Evolutionary conservation across 2,888 invertebrate genomes (phyloP), one percentile per base, ranked within the genome.

Genomic region (Perithous albicinctus): DNA sequence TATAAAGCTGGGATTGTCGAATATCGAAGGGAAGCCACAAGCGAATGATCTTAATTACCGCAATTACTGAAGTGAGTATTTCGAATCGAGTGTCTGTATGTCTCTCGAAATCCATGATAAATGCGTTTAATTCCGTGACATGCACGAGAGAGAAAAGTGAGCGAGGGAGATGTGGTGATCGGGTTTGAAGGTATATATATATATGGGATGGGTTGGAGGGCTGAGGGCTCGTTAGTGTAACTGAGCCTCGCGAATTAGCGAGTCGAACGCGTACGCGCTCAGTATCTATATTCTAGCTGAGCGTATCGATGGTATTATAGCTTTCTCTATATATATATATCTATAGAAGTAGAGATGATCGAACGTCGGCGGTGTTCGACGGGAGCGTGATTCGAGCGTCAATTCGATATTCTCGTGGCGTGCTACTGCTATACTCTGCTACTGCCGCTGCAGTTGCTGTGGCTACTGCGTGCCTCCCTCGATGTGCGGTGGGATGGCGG

Each of bases 351-450:
- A 12, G 63, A 64, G 32, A 80, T 64, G 59, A 76, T 72, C 66
- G 75, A 70, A 72, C 64, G 75, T 69, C 63, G 75, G 70, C 67
- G 67, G 51, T 80, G 46, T 80, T 80, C 78, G 78, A 78, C 72
- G 78, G 41, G 78, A 78, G 64, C 78, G 78, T 78, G 78, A 78
- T 78, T 78, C 72, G 78, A 78, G 78, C 78, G 78, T 78, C 78
- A 72, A 78, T 78, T 72, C 70, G 80, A 80, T 80, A 80, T 80
- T 80, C 76, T 51, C 70, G 70, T 41, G 70, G 70, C 74, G 74
- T 80, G 48, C 26, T 70, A 18, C 43, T n/a, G 5, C 4, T 43
- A 12, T 35, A 29, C 29, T 61, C 35, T 35, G 20, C 23, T 26
- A 20, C 5, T 51, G 51, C 23, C 26, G 12, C 26, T 3, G n/a